These are phyloP conservation scores for Drosophila prosaltans DNA, from an alignment of 1,140 invertebrate genomes.

Conservation along the genomic window DNA sequence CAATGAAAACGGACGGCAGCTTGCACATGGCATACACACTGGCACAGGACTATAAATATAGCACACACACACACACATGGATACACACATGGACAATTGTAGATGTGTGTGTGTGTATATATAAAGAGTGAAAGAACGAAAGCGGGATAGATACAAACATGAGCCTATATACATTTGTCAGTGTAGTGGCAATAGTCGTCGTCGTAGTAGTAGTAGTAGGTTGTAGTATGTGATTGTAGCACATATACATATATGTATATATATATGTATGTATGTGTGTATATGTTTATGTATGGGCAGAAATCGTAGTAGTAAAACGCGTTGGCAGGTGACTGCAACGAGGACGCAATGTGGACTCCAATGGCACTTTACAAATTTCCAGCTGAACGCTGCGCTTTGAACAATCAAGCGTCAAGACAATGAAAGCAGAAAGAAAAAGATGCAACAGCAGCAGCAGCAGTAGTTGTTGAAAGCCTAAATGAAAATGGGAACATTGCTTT, in stretches of 20 bases:
- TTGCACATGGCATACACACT: slow-evolving; percentile 56
- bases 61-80: slow-evolving; percentile 57
- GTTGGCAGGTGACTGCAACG: slow-evolving; percentile 55
- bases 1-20: slow-evolving; percentile 73
- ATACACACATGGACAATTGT: slow-evolving; percentile 5
- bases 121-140: slow-evolving; percentile 6
- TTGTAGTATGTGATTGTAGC: slow-evolving; percentile 18
- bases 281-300: neutral
- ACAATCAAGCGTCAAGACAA: slow-evolving; percentile 75
- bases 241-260: neutral
- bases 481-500: slow-evolving; percentile 56
- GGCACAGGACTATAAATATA: slow-evolving; percentile 61
- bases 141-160: slow-evolving; percentile 25
- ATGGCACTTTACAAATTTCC: slow-evolving; percentile 76
- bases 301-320: slow-evolving; percentile 72
- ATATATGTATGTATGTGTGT: too few relatives aligned
- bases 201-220: slow-evolving; percentile 8
- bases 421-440: slow-evolving; percentile 53
- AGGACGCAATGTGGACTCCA: slow-evolving; percentile 31
- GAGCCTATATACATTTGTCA: slow-evolving; percentile 50
- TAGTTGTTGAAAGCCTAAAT: slow-evolving; percentile 66
- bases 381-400: slow-evolving; percentile 76
- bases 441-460: slow-evolving; percentile 31
- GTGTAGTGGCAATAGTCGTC: slow-evolving; percentile 21
- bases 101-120: neutral